Evolutionary conservation across 2,113 vertebrate genomes (phyloP).

Genomic region (Lipophrys pholis): DNA sequence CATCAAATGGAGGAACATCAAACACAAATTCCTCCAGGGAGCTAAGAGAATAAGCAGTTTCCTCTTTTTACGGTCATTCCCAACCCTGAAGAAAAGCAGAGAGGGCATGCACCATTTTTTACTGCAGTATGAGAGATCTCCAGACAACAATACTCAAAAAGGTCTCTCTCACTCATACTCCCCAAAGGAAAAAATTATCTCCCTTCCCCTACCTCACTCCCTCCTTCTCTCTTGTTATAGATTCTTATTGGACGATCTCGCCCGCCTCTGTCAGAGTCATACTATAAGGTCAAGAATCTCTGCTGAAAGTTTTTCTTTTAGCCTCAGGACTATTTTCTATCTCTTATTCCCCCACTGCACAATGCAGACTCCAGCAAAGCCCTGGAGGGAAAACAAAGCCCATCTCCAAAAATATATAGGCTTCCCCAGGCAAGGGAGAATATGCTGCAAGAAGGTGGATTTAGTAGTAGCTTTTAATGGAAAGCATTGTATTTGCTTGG

Average conservation of each 20-base stretch:
- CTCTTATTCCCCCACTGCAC: conserved; percentile 39
- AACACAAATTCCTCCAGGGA: conserved; percentile 34
- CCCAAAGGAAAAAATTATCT: conserved; percentile 48
- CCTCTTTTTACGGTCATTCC: conserved; percentile 27
- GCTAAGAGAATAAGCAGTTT: conserved; percentile 31
- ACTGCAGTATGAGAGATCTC: conserved; percentile 39
- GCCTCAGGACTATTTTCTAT: conserved; percentile 65
- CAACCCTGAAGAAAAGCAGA: conserved; percentile 30
- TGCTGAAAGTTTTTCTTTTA: conserved; percentile 66
- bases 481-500: conserved; percentile 48
- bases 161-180: conserved; percentile 44
- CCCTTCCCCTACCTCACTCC: conserved; percentile 19
- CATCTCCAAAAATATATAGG: conserved; percentile 69
- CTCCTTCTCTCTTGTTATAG: conserved; percentile 44
- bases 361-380: conserved; percentile 47
- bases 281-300: conserved; percentile 66
- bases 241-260: conserved; percentile 57
- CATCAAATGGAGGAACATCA: conserved; percentile 49
- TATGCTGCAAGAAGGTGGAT: conserved; percentile 43
- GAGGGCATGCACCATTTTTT: conserved; percentile 27
- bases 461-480: conserved; percentile 61
- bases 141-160: conserved; percentile 50
- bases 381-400: conserved; percentile 64
- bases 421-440: conserved; percentile 51
- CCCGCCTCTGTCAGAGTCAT: conserved; percentile 44